Evolutionary conservation across 2,113 vertebrate species (phyloP), one percentile per base, ranked within the genome.

Genomic region (Puntigrus tetrazona): DNA sequence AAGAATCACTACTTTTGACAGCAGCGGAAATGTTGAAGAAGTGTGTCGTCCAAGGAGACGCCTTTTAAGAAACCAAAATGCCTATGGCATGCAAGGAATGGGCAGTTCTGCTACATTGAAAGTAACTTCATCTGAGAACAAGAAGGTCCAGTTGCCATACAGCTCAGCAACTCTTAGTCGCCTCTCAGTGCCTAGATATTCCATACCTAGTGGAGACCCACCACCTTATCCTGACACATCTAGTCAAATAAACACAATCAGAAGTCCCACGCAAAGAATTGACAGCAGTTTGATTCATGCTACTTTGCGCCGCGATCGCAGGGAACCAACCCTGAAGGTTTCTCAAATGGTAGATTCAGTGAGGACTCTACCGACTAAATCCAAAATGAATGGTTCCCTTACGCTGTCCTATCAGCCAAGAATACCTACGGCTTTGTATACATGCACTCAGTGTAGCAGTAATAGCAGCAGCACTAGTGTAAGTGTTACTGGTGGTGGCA

Each of bases 21-120:
- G 98, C 93, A 98, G 98, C 0, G 98, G 98, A 69, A 99, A 99
- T 0, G 98, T 99, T 59, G 97, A 99, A 89, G 98, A 99, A 88
- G 98, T 98, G 36, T 99, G 97, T 89, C 95, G 97, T 61, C 98
- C 98, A 13, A 96, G 98, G 34, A 95, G 95, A 5, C 94, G 98
- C 77, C 93, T 97, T 92, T 92, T 98, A 43, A 96, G 96, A 3
- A 94, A 96, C 41, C 97, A 98, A 83, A 97, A 95, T 87, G 93
- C 96, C 4, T 98, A 98, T 52, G 91, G 96, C 0, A 92, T 96
- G 50, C 96, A 96, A 0, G 96, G 96, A 41, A 96, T 96, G 0
- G 96, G 97, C 45, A 97, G 96, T 86, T 97, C 98, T 0, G 97
- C 97, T 77, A 98, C 97, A 1, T 85, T 99, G 87, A 96, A 97